phyloP scores from a whole-genome alignment of 2,888 invertebrate species.

The Torymus texanus region DNA sequence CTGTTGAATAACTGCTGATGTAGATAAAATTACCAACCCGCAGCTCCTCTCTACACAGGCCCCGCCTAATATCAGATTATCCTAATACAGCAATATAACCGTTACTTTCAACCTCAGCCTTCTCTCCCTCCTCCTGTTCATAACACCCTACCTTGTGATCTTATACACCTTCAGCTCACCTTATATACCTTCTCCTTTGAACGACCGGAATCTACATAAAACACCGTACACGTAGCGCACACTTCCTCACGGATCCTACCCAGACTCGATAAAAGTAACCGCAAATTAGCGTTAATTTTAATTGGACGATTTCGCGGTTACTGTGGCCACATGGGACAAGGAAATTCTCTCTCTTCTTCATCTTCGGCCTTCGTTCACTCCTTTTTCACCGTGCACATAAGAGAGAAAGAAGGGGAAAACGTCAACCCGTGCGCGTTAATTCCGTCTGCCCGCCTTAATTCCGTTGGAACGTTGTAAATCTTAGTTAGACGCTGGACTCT shows the following conservation, averaged over 20 bases:
- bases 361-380: not conserved
- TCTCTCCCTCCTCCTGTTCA: no score
- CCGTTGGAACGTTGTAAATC: conserved; percentile 70
- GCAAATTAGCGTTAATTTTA: conserved; percentile 13
- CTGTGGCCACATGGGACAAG: not conserved
- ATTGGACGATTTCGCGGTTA: conserved; percentile 2
- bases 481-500: conserved; percentile 70
- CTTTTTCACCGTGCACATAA: not conserved
- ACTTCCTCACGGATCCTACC: no score
- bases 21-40: no score
- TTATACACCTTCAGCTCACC: no score
- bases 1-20: no score
- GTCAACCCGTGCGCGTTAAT: conserved; percentile 64
- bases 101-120: no score
- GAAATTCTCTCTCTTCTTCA: conserved; percentile 1
- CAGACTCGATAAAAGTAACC: no score
- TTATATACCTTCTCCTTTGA: no score
- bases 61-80: not conserved
- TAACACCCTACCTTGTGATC: no score
- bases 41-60: not conserved
- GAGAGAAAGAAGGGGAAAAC: not conserved
- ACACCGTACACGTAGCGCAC: no score
- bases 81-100: not conserved
- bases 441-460: conserved; percentile 70
- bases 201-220: no score